Conservation (phyloP, 2,888 invertebrate genomes). For the Pycnomerus fuliginosus region DNA sequence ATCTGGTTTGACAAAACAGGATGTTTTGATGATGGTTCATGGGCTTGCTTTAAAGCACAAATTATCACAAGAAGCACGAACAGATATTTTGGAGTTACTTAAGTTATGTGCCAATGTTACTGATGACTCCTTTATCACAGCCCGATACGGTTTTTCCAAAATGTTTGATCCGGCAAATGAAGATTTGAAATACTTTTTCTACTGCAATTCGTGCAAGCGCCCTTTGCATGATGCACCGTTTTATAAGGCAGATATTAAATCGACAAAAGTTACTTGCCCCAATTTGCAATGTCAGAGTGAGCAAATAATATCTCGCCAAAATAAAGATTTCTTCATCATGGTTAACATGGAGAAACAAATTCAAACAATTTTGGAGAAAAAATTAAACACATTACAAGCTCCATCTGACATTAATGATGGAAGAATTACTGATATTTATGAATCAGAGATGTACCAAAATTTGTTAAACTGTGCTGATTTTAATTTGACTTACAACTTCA, state of each 20-base stretch:
- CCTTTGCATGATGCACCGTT: not conserved
- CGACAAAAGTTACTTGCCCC: not conserved
- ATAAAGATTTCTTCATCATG: not conserved
- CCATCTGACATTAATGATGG: not conserved
- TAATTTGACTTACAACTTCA: not conserved
- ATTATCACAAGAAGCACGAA: not conserved
- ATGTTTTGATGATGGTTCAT: constrained; percentile 1
- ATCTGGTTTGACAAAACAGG: not conserved
- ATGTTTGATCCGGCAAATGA: not conserved
- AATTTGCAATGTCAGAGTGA: not conserved
- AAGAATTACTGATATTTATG: not conserved
- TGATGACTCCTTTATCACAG: not conserved
- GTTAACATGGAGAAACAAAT: not conserved
- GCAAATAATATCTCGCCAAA: not conserved
- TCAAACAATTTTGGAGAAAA: not conserved
- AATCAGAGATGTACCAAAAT: not conserved
- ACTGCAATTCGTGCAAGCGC: constrained; percentile 2
- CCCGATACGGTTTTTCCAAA: not conserved
- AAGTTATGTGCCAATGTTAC: not conserved
- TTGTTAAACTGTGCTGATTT: no score
- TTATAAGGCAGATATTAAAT: not conserved
- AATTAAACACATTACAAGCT: not conserved
- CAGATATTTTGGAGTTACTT: not conserved
- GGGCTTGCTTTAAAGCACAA: not conserved
- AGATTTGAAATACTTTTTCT: not conserved